Percentiles rank a stretch among this genome's conserved stretches.
Conservation (phyloP, 2,888 invertebrate genomes). For the Cryptus viduatorius region DNA sequence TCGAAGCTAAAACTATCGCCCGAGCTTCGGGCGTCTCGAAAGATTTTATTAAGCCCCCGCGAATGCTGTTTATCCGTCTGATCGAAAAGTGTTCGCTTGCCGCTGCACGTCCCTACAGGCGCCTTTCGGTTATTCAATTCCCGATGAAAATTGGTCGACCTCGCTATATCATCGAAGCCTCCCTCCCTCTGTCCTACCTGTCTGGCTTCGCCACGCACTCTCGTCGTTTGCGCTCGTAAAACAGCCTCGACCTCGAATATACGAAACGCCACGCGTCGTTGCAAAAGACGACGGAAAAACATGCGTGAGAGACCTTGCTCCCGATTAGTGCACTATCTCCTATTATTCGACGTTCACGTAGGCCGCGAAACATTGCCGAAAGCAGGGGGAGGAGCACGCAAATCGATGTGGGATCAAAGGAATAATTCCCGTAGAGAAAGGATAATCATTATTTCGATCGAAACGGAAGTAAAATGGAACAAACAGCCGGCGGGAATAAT, state of each 20-base stretch:
- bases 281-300: background rate
- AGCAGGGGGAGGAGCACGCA: background rate
- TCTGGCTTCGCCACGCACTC: conserved; percentile 17
- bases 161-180: conserved; percentile 27
- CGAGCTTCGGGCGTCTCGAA: background rate
- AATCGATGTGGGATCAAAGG: background rate
- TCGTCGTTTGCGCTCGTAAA: background rate
- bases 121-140: conserved; percentile 41
- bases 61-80: conserved; percentile 2
- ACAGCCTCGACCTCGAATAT: conserved; percentile 44
- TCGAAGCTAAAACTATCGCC: conserved; percentile 5
- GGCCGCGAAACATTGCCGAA: background rate
- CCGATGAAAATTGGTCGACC: conserved; percentile 53
- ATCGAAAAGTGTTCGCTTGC: conserved; percentile 3
- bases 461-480: conserved; percentile 27
- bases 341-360: conserved; percentile 10
- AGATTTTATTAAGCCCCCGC: conserved; percentile 3
- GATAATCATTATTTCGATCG: conserved; percentile 15
- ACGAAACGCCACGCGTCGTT: conserved; percentile 32
- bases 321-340: conserved; percentile 46
- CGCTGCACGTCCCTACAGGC: conserved; percentile 52
- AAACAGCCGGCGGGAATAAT: conserved; percentile 23
- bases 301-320: conserved; percentile 51
- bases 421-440: conserved; percentile 42
- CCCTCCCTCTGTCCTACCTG: conserved; percentile 2